Conservation (phyloP, 2,888 invertebrate species). For the Conistra vaccinii region DNA sequence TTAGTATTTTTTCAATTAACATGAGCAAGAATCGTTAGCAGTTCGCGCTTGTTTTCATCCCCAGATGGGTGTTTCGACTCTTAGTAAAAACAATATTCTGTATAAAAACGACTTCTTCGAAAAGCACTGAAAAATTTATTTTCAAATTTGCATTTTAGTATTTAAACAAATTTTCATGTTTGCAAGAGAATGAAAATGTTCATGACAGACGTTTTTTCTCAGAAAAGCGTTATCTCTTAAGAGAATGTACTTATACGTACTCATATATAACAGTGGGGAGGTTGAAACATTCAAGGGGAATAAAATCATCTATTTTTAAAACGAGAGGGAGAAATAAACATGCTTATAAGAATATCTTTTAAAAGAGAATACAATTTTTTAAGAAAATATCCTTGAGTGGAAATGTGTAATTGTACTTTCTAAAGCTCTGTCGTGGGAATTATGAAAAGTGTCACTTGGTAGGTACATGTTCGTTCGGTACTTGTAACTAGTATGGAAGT, state of each 20-base stretch:
- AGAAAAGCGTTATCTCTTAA: neutral
- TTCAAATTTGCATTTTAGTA: constrained; percentile 5
- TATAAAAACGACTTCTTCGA: constrained; percentile 14
- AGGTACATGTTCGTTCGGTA: constrained; percentile 67
- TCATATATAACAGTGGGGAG: neutral
- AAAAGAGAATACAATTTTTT: neutral
- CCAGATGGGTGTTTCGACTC: neutral
- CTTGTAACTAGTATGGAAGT: constrained; percentile 72
- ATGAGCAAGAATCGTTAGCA: constrained; percentile 6
- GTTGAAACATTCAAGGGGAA: neutral
- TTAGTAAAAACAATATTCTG: constrained; percentile 9
- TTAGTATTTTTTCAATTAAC: constrained; percentile 30
- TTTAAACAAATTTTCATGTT: no score
- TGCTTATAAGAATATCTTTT: constrained; percentile 10
- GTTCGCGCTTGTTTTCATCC: constrained; percentile 22
- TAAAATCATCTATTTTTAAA: constrained; percentile 21
- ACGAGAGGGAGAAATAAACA: constrained; percentile 1
- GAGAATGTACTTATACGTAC: neutral
- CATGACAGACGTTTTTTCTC: constrained; percentile 18
- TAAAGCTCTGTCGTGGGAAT: constrained; percentile 18
- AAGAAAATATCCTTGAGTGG: neutral
- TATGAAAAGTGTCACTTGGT: constrained; percentile 53
- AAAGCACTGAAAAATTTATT: constrained; percentile 1
- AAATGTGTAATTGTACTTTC: neutral
- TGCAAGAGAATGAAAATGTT: constrained; percentile 11